Conservation (phyloP, 2,797 vertebrate species). For the Mus minutoides region DNA sequence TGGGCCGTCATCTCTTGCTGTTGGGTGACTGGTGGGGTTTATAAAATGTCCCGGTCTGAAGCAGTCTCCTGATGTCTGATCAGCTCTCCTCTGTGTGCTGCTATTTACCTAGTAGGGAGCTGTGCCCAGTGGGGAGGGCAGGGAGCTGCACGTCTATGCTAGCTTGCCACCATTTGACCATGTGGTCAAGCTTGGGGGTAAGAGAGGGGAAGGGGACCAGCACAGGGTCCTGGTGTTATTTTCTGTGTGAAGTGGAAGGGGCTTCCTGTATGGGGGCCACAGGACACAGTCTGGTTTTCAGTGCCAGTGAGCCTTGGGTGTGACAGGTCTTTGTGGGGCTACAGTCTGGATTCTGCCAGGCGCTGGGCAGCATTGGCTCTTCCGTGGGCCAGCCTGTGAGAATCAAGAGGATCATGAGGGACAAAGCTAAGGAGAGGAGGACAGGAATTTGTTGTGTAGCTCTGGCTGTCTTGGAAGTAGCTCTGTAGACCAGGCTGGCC, state of each 20-base stretch:
- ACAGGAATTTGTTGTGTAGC: not conserved
- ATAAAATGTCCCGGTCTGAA: not conserved
- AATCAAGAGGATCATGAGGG: not conserved
- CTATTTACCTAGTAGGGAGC: not conserved
- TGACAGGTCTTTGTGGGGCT: not conserved
- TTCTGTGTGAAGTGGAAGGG: not conserved
- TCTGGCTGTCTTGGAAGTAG: not conserved
- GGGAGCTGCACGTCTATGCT: not conserved
- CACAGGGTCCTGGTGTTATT: not conserved
- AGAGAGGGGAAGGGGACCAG: not conserved
- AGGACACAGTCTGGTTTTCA: not conserved
- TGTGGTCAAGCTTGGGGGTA: not conserved
- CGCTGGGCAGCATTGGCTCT: accelerated
- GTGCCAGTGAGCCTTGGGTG: not conserved
- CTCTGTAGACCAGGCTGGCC: not conserved
- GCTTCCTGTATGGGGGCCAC: not conserved
- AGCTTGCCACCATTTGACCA: not conserved
- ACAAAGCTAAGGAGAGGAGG: not conserved
- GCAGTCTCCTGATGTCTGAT: not conserved
- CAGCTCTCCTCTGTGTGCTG: too few species aligned
- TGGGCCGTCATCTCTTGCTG: not conserved
- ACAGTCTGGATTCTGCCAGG: not conserved
- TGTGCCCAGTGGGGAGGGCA: not conserved
- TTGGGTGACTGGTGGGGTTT: not conserved
- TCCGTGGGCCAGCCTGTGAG: too few species aligned